A percentile compares a stretch with the other conserved stretches of the same genome.
phyloP scores from a whole-genome alignment of 2,888 invertebrate genomes.

The Globia sparganii region DNA sequence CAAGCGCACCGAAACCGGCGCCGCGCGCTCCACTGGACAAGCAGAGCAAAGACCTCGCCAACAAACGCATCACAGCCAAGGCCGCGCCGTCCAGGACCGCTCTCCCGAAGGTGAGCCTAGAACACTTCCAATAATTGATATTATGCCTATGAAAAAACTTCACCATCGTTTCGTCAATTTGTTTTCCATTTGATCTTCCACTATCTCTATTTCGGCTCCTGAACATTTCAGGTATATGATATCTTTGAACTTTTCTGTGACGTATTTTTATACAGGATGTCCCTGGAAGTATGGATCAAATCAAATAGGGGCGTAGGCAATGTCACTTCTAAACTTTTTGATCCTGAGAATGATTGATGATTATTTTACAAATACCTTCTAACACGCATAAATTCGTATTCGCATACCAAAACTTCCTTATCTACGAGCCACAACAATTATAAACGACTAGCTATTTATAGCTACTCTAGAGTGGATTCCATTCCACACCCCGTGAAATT shows the following conservation, averaged over 20 bases:
- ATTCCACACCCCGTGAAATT: constrained; percentile 60
- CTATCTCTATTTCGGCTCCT: not conserved
- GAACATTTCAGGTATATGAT: not conserved
- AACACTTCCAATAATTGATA: not conserved
- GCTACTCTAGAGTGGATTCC: constrained; percentile 56
- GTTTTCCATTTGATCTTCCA: not conserved
- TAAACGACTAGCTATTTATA: constrained; percentile 63
- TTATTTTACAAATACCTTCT: constrained; percentile 12
- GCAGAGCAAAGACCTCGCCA: constrained; percentile 93
- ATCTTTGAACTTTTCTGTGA: not conserved
- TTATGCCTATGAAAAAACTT: not conserved
- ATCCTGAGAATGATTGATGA: no score
- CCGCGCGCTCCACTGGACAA: constrained; percentile 85
- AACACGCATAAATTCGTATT: constrained; percentile 52
- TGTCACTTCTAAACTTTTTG: no score
- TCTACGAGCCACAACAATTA: constrained; percentile 53
- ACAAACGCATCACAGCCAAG: constrained; percentile 92
- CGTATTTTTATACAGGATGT: no score
- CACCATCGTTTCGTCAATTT: not conserved
- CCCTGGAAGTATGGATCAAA: no score
- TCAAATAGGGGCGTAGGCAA: no score
- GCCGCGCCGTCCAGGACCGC: constrained; percentile 86
- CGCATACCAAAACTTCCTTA: constrained; percentile 55
- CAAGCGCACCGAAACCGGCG: constrained; percentile 75
- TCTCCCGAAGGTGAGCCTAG: constrained; percentile 78